phyloP scores from a whole-genome alignment of 2,113 vertebrate species.

The Cisticola juncidis region DNA sequence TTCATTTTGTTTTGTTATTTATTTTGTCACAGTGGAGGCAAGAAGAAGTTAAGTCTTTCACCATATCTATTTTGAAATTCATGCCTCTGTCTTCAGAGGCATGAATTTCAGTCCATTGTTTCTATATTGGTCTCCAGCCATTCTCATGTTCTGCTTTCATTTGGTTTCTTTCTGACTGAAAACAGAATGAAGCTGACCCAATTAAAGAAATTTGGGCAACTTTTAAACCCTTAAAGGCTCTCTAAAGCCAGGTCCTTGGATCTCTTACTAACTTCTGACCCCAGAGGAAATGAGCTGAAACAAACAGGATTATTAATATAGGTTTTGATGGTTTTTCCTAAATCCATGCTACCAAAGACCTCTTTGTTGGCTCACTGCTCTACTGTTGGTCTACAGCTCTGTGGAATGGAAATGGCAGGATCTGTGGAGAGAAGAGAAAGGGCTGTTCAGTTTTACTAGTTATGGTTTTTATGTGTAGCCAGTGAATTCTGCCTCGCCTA shows the following conservation, averaged over 20 bases:
- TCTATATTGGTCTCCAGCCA: neutral
- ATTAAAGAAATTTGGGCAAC: neutral
- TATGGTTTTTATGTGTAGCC: neutral
- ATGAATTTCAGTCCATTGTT: neutral
- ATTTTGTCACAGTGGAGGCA: neutral
- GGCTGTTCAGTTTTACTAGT: neutral
- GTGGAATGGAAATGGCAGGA: neutral
- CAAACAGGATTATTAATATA: neutral
- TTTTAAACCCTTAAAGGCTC: neutral
- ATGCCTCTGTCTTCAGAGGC: neutral
- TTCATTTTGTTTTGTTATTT: neutral
- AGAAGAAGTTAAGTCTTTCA: neutral
- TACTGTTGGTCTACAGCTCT: neutral
- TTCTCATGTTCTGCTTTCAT: neutral
- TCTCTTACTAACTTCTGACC: neutral
- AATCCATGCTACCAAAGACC: neutral
- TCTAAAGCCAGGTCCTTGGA: neutral
- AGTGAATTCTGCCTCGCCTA: neutral
- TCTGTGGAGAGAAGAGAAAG: neutral
- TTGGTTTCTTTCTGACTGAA: neutral
- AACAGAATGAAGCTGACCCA: neutral
- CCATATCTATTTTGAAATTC: neutral
- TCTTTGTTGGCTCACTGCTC: neutral
- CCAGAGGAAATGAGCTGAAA: conserved; percentile 8
- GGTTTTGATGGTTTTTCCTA: neutral